These are phyloP conservation scores for Bombus superbus DNA, from an alignment of 1,140 invertebrate species.

Conservation along the genomic window DNA sequence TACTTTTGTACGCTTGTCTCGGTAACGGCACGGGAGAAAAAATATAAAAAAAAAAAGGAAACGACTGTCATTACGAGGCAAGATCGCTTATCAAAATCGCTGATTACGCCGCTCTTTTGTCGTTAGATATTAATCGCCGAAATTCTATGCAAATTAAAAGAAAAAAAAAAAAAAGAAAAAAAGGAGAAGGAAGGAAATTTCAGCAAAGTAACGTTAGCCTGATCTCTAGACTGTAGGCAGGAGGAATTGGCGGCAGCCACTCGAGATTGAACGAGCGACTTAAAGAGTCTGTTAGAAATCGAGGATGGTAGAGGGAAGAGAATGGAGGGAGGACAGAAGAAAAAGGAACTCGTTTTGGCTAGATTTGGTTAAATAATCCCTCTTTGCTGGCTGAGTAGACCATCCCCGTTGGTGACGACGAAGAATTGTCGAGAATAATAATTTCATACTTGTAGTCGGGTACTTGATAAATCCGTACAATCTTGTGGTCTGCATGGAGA, in stretches of 20 bases:
- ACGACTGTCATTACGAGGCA: background rate
- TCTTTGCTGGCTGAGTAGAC: background rate
- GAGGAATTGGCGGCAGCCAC: slow-evolving; percentile 36
- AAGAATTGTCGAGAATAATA: slow-evolving; percentile 55
- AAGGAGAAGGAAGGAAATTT: background rate
- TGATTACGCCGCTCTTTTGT: slow-evolving; percentile 34
- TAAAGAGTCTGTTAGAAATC: slow-evolving; percentile 63
- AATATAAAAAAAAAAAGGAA: background rate
- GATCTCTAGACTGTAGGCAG: slow-evolving; percentile 30
- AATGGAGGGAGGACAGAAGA: slow-evolving; percentile 28
- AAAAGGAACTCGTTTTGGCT: slow-evolving; percentile 58
- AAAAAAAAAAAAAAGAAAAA: background rate
- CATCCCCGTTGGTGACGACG: slow-evolving; percentile 11
- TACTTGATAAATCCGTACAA: slow-evolving; percentile 15
- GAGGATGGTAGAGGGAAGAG: slow-evolving; percentile 27
- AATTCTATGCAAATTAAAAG: slow-evolving; percentile 66
- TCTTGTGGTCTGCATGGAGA: background rate
- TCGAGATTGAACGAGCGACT: slow-evolving; percentile 68
- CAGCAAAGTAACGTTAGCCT: slow-evolving; percentile 51
- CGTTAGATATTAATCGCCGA: background rate
- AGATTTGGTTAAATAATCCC: slow-evolving; percentile 69
- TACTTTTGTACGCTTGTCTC: background rate
- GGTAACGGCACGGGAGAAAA: no score
- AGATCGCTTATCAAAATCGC: slow-evolving; percentile 41
- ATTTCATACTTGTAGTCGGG: slow-evolving; percentile 56